Base-by-base conservation (phyloP, 2,113 vertebrate genomes). In the Melanerpes formicivorus region DNA sequence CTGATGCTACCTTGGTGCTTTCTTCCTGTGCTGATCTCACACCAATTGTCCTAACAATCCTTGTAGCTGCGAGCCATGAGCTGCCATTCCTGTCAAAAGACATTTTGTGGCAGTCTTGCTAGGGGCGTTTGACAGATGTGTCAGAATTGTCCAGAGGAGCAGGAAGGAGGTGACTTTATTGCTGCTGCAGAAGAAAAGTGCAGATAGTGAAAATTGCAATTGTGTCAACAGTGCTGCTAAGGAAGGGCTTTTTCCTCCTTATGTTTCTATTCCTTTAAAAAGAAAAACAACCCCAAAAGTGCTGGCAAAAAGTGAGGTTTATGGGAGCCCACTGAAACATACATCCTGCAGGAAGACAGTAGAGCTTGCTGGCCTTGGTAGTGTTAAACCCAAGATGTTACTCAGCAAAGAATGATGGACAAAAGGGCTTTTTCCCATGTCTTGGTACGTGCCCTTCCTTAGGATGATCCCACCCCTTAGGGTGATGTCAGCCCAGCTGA, bases 51-150 rank as follows among this genome's bases (percentile, higher is more conserved):
- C 0, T 40, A 62, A 7, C 50, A 80, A 84, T 70, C 42, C 5
- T 14, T 7, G 0, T n/a, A 71, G 87, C 90, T 69, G 62, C 19
- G 5, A 81, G 50, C 63, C 56, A 72, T 0, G 4, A 56, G 69
- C 65, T 72, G 66, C 63, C 21, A 3, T 59, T 76, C 80, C 90
- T 84, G 90, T 96, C 94, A 93, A 67, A 95, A 97, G 82, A 29
- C 50, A 83, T 94, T 82, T n/a, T 9, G 3, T 76, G 81, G 56
- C 11, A 32, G 42, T 81, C 69, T 25, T 46, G 71, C 91, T 90
- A 25, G 67, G 87, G 89, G 93, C 87, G 87, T 40, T 48, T 80
- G 94, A 81, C 86, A 69, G 81, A 90, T 48, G 74, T 62, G 60
- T 70, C 81, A 80, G 72, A 93, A 95, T 40, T 65, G 80, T 83